Conservation (phyloP, 2,113 vertebrate species). For the Megaceryle maxima region DNA sequence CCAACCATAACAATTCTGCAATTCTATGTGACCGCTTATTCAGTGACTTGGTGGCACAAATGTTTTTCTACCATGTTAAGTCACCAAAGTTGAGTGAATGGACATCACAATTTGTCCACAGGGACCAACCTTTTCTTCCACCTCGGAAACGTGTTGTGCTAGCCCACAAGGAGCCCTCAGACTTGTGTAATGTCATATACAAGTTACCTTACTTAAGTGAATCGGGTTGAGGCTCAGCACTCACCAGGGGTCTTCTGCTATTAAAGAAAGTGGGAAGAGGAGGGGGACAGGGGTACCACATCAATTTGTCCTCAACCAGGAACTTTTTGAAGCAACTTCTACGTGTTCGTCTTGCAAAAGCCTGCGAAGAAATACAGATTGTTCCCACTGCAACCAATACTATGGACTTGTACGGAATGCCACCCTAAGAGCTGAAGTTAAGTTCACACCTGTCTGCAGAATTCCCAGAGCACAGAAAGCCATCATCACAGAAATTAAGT, state of each 20-base stretch:
- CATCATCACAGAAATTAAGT: neutral
- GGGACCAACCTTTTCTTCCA: neutral
- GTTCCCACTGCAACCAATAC: neutral
- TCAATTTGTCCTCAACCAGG: neutral
- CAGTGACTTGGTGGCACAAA: neutral
- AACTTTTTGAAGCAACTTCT: neutral
- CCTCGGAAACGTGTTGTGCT: neutral
- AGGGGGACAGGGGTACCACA: neutral
- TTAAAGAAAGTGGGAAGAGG: neutral
- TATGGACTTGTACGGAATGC: rapidly evolving
- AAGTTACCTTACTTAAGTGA: neutral
- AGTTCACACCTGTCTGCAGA: neutral
- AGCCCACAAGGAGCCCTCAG: neutral
- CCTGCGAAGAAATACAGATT: neutral
- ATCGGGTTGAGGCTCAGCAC: neutral
- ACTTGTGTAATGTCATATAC: rapidly evolving
- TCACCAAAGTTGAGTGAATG: neutral
- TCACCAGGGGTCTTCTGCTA: neutral
- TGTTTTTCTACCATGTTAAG: neutral
- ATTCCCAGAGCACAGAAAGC: neutral
- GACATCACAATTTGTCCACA: neutral
- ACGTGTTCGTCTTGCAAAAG: neutral
- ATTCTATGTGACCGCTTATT: neutral
- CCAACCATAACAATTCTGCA: too few species aligned
- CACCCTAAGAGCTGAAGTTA: neutral